phyloP scores from a whole-genome alignment of 2,113 vertebrate genomes.

The Serilophus lunatus region DNA sequence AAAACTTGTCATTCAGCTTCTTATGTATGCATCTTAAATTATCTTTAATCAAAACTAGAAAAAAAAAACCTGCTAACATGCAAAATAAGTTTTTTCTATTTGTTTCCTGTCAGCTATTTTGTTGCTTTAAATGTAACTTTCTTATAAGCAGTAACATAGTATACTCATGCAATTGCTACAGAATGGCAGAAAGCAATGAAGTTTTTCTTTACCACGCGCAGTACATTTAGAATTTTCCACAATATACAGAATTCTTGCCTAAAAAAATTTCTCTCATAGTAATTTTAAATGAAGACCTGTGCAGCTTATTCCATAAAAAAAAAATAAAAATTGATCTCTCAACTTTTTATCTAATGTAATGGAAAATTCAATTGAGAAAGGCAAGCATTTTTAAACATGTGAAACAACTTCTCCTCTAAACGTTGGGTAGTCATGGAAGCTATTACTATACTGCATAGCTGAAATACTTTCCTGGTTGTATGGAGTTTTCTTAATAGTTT shows the following conservation, averaged over 20 bases:
- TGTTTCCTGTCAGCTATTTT: background rate
- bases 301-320: slow-evolving; percentile 13
- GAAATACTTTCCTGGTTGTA: background rate
- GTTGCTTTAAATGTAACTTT: background rate
- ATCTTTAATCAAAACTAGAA: background rate
- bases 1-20: background rate
- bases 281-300: background rate
- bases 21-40: background rate
- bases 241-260: background rate
- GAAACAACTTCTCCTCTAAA: background rate
- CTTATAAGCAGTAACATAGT: background rate
- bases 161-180: background rate
- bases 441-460: background rate
- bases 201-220: background rate
- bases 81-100: background rate
- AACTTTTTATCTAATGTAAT: background rate
- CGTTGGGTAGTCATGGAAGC: background rate
- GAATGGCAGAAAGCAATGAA: background rate
- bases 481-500: background rate
- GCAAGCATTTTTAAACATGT: background rate
- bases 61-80: background rate
- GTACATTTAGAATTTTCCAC: background rate
- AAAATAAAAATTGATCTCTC: slow-evolving; percentile 12
- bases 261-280: background rate
- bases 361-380: slow-evolving; percentile 1